phyloP scores from a whole-genome alignment of 2,888 invertebrate genomes.

The Acheta domesticus region DNA sequence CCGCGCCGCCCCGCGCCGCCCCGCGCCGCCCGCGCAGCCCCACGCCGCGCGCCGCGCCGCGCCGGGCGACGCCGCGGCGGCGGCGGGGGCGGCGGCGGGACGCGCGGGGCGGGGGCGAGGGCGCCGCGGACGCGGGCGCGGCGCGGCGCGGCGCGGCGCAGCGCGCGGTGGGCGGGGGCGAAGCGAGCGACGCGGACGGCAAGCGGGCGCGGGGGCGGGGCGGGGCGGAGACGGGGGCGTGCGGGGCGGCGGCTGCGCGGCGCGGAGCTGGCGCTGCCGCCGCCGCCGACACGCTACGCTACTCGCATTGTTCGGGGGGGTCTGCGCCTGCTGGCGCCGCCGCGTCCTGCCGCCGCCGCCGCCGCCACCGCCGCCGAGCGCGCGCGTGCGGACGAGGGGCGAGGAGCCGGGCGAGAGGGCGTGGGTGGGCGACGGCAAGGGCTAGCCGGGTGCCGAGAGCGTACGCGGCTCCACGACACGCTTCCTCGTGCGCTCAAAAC shows the following conservation, averaged over 20 bases:
- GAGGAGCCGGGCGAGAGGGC: not conserved
- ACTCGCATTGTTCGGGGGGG: conserved; percentile 18
- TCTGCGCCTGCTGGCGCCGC: conserved; percentile 1
- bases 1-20: conserved; percentile 40
- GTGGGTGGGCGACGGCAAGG: not conserved
- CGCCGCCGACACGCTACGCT: conserved; percentile 9
- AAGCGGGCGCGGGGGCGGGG: not conserved
- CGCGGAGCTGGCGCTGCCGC: not conserved
- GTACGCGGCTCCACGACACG: not conserved
- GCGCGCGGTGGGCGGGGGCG: conserved; percentile 11
- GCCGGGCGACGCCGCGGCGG: not conserved
- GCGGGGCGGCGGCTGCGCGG: conserved; percentile 4
- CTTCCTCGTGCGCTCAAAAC: not conserved
- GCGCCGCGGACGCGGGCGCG: conserved; percentile 2
- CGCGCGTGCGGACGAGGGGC: not conserved
- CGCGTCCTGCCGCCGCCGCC: not conserved
- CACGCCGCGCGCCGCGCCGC: not conserved
- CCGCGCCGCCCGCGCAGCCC: not conserved
- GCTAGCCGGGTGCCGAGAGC: not conserved
- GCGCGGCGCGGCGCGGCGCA: not conserved
- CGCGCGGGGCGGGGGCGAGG: conserved; percentile 40
- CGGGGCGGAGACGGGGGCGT: not conserved
- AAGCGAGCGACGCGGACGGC: not conserved
- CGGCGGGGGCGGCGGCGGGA: conserved; percentile 44
- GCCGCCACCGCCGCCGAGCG: not conserved